Conservation (phyloP, 1,140 invertebrate genomes). For the Linepithema humile region DNA sequence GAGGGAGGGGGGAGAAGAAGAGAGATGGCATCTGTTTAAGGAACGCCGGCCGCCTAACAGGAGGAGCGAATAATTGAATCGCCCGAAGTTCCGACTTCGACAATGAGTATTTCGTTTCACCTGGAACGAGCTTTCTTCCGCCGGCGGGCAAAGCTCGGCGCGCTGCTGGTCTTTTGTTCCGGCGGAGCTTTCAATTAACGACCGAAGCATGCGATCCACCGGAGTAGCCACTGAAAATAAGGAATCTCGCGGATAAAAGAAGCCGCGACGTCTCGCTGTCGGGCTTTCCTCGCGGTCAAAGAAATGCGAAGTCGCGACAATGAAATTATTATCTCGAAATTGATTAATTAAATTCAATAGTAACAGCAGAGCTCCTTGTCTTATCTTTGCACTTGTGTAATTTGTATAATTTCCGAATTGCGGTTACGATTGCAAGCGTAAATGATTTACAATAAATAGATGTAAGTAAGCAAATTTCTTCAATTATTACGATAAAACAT, state of each 20-base stretch:
- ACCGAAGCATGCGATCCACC: slow-evolving; percentile 25
- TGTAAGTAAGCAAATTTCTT: background rate
- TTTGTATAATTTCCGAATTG: background rate
- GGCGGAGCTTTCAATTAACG: slow-evolving; percentile 54
- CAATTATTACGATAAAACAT: no score
- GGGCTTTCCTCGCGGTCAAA: slow-evolving; percentile 5
- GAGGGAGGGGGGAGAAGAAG: background rate
- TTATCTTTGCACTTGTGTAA: background rate
- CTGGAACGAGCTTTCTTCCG: slow-evolving; percentile 33
- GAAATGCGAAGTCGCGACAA: background rate
- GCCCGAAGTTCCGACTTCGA: slow-evolving; percentile 40
- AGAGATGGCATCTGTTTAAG: slow-evolving; percentile 57
- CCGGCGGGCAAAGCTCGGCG: slow-evolving; percentile 40
- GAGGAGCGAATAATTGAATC: slow-evolving; percentile 61
- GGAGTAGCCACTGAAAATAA: slow-evolving; percentile 54
- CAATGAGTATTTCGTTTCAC: slow-evolving; percentile 30
- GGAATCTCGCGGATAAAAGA: slow-evolving; percentile 33
- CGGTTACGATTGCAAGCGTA: background rate
- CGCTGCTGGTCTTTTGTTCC: slow-evolving; percentile 29
- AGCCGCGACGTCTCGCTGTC: slow-evolving; percentile 13
- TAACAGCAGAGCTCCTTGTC: background rate
- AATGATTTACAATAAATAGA: background rate
- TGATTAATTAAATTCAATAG: slow-evolving; percentile 30
- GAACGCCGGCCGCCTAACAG: slow-evolving; percentile 9
- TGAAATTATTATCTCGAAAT: slow-evolving; percentile 1